phyloP scores from a whole-genome alignment of 2,113 vertebrate genomes.

The Rissa tridactyla region DNA sequence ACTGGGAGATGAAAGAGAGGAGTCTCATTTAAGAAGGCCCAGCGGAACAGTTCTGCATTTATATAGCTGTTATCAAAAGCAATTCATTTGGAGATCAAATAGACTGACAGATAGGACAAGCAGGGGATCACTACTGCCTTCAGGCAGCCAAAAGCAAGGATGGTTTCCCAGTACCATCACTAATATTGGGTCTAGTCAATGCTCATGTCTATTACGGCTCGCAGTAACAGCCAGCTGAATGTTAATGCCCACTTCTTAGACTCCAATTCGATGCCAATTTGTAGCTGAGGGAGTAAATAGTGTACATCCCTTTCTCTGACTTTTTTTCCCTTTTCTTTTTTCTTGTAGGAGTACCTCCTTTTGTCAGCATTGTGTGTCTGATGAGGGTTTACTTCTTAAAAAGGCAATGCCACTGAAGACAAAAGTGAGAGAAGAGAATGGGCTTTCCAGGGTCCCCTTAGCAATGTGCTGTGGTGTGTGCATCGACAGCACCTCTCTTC shows the following conservation, averaged over 20 bases:
- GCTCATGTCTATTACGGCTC: slow-evolving; percentile 67
- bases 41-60: slow-evolving; percentile 85
- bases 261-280: background rate
- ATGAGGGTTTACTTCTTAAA: background rate
- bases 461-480: too few relatives aligned
- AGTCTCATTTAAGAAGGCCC: slow-evolving; percentile 86
- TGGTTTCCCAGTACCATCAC: slow-evolving; percentile 73
- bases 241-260: slow-evolving; percentile 11
- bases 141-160: slow-evolving; percentile 79
- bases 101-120: slow-evolving; percentile 89
- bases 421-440: background rate
- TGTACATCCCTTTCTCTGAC: background rate
- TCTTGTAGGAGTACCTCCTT: background rate
- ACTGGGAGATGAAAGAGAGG: slow-evolving; percentile 85
- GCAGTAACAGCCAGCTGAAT: slow-evolving; percentile 51
- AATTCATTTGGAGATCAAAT: slow-evolving; percentile 92
- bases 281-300: background rate
- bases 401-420: background rate
- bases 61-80: slow-evolving; percentile 90
- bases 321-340: background rate
- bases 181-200: slow-evolving; percentile 78
- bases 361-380: background rate
- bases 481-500: background rate
- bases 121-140: slow-evolving; percentile 82
- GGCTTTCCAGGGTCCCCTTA: background rate